phyloP scores from a whole-genome alignment of 2,888 invertebrate species.

The Ditylenchus weischeri region DNA sequence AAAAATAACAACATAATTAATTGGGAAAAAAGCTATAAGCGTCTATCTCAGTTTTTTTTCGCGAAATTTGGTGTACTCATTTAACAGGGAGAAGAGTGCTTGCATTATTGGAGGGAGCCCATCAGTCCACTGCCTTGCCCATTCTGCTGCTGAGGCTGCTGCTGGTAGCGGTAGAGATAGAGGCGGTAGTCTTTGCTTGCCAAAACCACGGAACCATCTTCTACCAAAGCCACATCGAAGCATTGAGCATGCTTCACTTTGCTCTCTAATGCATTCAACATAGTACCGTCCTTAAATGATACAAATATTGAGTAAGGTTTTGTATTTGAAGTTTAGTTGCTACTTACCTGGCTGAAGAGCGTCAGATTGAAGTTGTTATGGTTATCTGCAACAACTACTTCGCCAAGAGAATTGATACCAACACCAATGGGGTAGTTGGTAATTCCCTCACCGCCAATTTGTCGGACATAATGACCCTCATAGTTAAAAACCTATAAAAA shows the following conservation, averaged over 20 bases:
- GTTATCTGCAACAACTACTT: slow-evolving; percentile 97
- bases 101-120: too few species aligned
- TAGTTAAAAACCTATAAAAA: slow-evolving; percentile 79
- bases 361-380: slow-evolving; percentile 99
- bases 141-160: slow-evolving; percentile 12
- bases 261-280: slow-evolving; percentile 95
- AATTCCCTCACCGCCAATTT: slow-evolving; percentile 97
- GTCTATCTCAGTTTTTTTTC: too few species aligned
- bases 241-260: slow-evolving; percentile 99
- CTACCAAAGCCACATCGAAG: slow-evolving; percentile 98
- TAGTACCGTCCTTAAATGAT: slow-evolving; percentile 73
- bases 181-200: slow-evolving; percentile 98
- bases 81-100: too few species aligned
- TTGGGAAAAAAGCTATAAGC: too few species aligned
- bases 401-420: slow-evolving; percentile 91
- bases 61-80: too few species aligned
- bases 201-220: slow-evolving; percentile 90
- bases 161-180: slow-evolving; percentile 95
- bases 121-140: background rate
- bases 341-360: slow-evolving; percentile 81
- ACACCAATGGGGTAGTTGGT: slow-evolving; percentile 99
- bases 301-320: background rate
- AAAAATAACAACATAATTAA: too few species aligned
- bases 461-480: slow-evolving; percentile 88
- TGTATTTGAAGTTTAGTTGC: background rate